phyloP scores from a whole-genome alignment of 2,113 vertebrate genomes.

The Athene noctua region DNA sequence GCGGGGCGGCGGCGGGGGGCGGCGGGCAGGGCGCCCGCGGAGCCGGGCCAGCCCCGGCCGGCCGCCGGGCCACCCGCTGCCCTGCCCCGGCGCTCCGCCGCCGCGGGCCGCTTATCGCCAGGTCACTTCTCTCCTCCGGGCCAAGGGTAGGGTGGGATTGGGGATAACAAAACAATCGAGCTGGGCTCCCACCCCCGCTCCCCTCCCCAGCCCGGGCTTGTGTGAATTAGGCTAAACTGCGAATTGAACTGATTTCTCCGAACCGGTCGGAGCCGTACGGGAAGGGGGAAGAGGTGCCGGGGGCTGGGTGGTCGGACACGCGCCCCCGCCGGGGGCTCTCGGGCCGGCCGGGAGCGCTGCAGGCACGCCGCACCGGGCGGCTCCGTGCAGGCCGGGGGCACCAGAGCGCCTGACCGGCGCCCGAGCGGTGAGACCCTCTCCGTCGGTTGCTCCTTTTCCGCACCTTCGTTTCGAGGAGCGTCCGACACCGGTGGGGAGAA shows the following conservation, averaged over 20 bases:
- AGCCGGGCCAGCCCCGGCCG: neutral
- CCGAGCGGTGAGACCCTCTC: neutral
- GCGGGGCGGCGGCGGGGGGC: neutral
- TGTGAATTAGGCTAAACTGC: slow-evolving; percentile 39
- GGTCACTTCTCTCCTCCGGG: neutral
- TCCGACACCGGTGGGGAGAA: neutral
- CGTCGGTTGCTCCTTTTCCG: neutral
- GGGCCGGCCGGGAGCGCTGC: neutral
- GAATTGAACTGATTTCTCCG: slow-evolving; percentile 45
- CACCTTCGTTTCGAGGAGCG: neutral
- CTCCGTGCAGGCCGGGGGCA: neutral
- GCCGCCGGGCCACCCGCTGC: neutral
- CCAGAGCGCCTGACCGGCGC: neutral
- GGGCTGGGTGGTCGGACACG: slow-evolving; percentile 34
- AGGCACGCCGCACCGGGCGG: neutral
- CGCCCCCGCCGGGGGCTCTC: neutral
- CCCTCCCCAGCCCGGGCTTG: neutral
- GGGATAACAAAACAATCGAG: neutral
- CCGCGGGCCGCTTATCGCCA: neutral
- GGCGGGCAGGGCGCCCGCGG: neutral
- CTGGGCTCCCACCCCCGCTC: neutral
- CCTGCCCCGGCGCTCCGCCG: neutral
- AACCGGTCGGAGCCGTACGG: neutral
- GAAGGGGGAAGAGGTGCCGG: neutral
- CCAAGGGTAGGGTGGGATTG: neutral